A percentile compares a stretch with the other conserved stretches of the same genome.
Conservation (phyloP, 1,140 invertebrate genomes). For the Delia radicum region DNA sequence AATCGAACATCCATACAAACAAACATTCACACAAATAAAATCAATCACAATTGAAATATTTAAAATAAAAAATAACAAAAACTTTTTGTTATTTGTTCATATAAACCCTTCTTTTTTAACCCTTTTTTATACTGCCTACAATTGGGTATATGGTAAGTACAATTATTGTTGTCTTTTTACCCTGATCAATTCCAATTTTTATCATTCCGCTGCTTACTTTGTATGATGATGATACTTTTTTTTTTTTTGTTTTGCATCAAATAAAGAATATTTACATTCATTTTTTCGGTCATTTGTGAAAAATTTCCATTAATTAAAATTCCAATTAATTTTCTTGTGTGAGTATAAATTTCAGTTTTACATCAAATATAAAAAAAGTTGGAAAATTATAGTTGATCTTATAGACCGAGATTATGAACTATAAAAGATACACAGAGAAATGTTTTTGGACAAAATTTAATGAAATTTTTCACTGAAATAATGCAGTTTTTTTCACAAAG, state of each 20-base stretch:
- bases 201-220: not conserved
- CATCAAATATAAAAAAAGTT: not conserved
- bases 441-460: too few relatives aligned
- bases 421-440: too few relatives aligned
- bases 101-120: not conserved
- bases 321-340: conserved; percentile 23
- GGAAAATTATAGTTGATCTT: too few relatives aligned
- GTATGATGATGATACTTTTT: not conserved
- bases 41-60: conserved; percentile 23
- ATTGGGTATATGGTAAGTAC: not conserved
- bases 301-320: conserved; percentile 20
- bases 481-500: too few relatives aligned
- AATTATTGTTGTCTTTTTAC: not conserved
- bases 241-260: not conserved
- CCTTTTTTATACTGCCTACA: not conserved
- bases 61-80: not conserved
- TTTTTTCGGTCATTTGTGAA: not conserved
- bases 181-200: not conserved
- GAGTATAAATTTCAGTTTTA: not conserved
- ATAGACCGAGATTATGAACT: too few relatives aligned
- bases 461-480: too few relatives aligned
- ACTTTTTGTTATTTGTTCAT: not conserved
- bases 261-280: conserved; percentile 18
- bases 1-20: not conserved
- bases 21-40: not conserved